Percentiles rank a stretch among this genome's conserved stretches.
phyloP scores from a whole-genome alignment of 1,140 invertebrate genomes.

The Bombus impatiens region DNA sequence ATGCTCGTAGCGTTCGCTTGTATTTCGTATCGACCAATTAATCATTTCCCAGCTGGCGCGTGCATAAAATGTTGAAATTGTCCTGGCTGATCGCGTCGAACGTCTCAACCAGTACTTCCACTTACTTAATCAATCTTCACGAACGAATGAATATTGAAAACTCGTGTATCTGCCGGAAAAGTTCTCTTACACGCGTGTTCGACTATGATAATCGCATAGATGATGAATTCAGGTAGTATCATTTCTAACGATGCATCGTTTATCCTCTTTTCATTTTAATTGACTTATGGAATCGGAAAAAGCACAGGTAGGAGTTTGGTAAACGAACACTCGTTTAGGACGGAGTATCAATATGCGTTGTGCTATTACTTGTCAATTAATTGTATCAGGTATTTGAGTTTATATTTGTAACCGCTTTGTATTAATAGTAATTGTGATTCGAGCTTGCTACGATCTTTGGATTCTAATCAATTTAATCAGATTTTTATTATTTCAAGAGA shows the following conservation, averaged over 20 bases:
- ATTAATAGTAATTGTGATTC: not conserved
- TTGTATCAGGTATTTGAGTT: not conserved
- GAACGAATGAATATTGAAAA: slow-evolving; percentile 24
- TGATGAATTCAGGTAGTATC: not conserved
- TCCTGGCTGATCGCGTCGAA: slow-evolving; percentile 2
- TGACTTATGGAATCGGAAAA: not conserved
- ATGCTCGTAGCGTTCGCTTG: not conserved
- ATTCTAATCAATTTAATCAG: not conserved
- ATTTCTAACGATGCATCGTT: too few relatives aligned
- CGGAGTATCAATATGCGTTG: not conserved
- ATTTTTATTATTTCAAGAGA: not conserved
- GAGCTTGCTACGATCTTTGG: not conserved
- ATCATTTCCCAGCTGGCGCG: slow-evolving; percentile 6
- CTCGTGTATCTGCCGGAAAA: not conserved
- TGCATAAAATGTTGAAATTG: slow-evolving; percentile 25
- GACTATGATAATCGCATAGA: not conserved
- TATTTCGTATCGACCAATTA: slow-evolving; percentile 6
- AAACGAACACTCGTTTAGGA: not conserved
- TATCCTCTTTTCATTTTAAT: not conserved
- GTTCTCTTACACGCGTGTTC: not conserved
- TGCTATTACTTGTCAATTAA: not conserved
- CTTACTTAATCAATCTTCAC: slow-evolving; percentile 27
- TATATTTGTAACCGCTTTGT: not conserved
- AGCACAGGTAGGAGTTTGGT: not conserved
- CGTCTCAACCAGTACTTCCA: slow-evolving; percentile 15